Base-by-base conservation (phyloP, 2,888 invertebrate genomes). In the Cephus runcator region DNA sequence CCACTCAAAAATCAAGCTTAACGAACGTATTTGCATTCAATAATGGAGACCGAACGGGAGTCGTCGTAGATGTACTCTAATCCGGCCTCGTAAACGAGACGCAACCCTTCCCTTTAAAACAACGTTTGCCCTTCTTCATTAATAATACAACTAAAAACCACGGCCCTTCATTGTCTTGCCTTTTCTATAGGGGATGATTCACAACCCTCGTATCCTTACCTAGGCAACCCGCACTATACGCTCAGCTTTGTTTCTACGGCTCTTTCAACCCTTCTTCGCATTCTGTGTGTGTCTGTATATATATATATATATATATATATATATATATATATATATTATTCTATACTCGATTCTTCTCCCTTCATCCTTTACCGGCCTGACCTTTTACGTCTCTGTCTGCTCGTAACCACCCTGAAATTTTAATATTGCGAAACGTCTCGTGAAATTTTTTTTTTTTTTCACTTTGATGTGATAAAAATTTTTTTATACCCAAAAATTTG, bases 1-100 rank as follows among this genome's bases (percentile, higher is more conserved):
- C 81, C 74, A 80, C 83, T 85, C 77, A 81, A 86, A 86, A 86
- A 84, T 82, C 79, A 79, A 78, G 79, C 82, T 84, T 87, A 86
- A 88, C 87, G 86, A 87, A 85, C 86, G 84, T 83, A 87, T 88
- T 88, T 88, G 85, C 87, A 87, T 88, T 84, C 83, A 86, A 88
- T 87, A 86, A 88, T 87, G 86, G 85, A 87, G 85, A 81, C 75
- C 71, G 69, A 75, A 75, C 30, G 69, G 76, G 75, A 69, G 11
- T 69, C 79, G 73, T 71, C 76, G 73, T 69, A 77, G 77, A 69
- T 34, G 3, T 69, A 23, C 23, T 71, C 40, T 56, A 69, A 35
- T 69, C 30, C 33, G 11, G 36, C 40, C 40, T 33, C 76, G 73
- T 40, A n/a, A 73, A 40, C 40, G 40, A 40, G 73, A 69, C 69